A percentile compares a stretch with the other conserved stretches of the same genome.
Evolutionary conservation across 2,113 vertebrate species (phyloP).

Genomic region (Thryonomys swinderianus): DNA sequence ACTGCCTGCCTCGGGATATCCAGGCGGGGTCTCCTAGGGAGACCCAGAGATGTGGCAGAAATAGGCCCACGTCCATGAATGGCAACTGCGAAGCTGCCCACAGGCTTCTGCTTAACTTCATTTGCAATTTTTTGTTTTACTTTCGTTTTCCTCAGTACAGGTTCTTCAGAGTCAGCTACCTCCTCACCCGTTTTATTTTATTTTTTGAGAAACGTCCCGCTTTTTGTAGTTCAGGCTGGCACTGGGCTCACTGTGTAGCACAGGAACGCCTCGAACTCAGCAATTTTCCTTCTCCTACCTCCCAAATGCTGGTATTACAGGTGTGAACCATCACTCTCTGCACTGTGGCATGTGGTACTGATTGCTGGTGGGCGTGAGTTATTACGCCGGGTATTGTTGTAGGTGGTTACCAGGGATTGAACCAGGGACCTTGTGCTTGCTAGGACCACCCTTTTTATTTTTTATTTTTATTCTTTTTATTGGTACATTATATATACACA

Average conservation of each 20-base stretch:
- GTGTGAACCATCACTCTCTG: no score
- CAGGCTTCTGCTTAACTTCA: background rate
- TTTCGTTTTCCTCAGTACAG: background rate
- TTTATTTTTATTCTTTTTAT: no score
- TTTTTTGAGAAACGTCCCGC: background rate
- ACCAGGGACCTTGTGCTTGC: no score
- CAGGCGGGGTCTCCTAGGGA: background rate
- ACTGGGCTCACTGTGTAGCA: no score
- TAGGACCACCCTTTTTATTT: no score
- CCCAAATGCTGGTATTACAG: background rate
- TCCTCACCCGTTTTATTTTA: background rate
- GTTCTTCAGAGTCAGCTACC: background rate
- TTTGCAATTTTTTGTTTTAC: background rate
- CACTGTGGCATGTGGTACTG: no score
- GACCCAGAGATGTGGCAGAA: background rate
- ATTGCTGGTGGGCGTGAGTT: no score
- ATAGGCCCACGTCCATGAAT: background rate
- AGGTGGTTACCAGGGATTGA: no score
- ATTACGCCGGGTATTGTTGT: no score
- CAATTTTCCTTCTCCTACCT: background rate
- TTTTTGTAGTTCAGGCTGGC: background rate
- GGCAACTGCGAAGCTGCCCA: background rate
- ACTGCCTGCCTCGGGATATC: background rate
- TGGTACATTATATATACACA: no score
- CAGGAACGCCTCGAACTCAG: no score